phyloP scores from a whole-genome alignment of 2,888 invertebrate species.

The Philonicus albiceps region DNA sequence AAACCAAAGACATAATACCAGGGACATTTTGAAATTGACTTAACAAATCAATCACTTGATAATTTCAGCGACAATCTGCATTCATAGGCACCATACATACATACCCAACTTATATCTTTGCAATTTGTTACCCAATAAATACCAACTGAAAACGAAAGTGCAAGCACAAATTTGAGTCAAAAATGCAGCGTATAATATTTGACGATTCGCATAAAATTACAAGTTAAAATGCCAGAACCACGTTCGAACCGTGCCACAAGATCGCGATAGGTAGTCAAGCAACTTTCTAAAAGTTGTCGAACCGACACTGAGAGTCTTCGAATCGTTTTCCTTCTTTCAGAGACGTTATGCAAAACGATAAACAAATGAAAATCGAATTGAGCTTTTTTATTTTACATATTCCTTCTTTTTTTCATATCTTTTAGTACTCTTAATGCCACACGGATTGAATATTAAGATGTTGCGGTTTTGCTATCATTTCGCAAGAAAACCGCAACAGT shows the following conservation, averaged over 20 bases:
- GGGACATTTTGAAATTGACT: not conserved
- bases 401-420: not conserved
- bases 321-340: not conserved
- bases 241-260: not conserved
- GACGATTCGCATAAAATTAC: not conserved
- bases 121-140: not conserved
- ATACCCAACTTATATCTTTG: not conserved
- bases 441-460: not conserved
- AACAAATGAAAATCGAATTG: constrained; percentile 3
- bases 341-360: constrained; percentile 4
- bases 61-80: not conserved
- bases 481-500: constrained; percentile 21
- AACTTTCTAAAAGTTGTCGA: constrained; percentile 49
- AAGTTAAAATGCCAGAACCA: not conserved
- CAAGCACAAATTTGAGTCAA: not conserved
- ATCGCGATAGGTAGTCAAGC: constrained; percentile 33
- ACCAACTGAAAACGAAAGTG: not conserved
- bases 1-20: not conserved
- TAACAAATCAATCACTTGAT: not conserved
- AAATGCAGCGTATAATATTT: not conserved
- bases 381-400: not conserved
- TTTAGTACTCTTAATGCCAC: not conserved
- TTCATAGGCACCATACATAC: not conserved
- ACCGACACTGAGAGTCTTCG: not conserved
- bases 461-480: not conserved